Evolutionary conservation across 2,113 vertebrate genomes (phyloP).

Genomic region (Boleophthalmus pectinirostris): DNA sequence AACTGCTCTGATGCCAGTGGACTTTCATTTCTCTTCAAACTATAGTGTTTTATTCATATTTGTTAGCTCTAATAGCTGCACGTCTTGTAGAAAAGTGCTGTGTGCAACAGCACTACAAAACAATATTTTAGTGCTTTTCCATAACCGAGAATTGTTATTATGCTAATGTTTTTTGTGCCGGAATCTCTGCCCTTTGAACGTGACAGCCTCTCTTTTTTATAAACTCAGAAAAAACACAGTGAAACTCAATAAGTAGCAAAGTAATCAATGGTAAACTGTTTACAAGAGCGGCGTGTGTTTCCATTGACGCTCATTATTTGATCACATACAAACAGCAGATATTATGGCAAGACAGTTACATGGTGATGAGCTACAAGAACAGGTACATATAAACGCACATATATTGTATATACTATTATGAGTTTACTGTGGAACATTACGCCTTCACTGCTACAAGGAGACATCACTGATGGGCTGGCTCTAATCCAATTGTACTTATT

Average conservation of each 20-base stretch:
- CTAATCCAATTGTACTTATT: too few species aligned
- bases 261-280: conserved; percentile 63
- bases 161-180: conserved; percentile 53
- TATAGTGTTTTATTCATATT: conserved; percentile 44
- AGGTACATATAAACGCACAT: too few species aligned
- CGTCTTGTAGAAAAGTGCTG: conserved; percentile 40
- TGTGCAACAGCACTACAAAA: conserved; percentile 39
- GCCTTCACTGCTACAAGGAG: background rate
- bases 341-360: conserved; percentile 38
- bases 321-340: conserved; percentile 47
- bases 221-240: conserved; percentile 41
- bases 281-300: conserved; percentile 32
- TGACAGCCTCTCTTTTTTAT: conserved; percentile 29
- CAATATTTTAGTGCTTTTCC: conserved; percentile 52
- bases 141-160: conserved; percentile 59
- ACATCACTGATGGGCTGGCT: too few species aligned
- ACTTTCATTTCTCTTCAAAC: conserved; percentile 20
- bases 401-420: background rate
- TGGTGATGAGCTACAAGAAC: conserved; percentile 43
- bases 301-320: conserved; percentile 47
- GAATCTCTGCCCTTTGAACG: conserved; percentile 25
- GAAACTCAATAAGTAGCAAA: conserved; percentile 48
- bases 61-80: conserved; percentile 40
- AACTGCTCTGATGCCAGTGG: conserved; percentile 9
- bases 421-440: background rate